A percentile compares a stretch with the other conserved stretches of the same genome.
Conservation (phyloP, 2,113 vertebrate genomes). For the Alaudala cheleensis region DNA sequence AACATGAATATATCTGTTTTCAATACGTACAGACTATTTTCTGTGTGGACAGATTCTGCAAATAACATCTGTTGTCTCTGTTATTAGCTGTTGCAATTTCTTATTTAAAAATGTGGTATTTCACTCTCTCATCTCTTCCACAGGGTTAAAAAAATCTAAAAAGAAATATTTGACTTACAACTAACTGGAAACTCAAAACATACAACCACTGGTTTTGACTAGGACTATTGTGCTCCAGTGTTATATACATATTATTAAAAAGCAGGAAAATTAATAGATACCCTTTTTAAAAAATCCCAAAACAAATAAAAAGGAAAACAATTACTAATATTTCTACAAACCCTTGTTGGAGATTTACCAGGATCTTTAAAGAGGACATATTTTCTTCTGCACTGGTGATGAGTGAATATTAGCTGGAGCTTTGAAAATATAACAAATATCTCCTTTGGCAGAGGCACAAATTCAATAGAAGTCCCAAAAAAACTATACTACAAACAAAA, state of each 20-base stretch:
- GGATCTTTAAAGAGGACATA: background rate
- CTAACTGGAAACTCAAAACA: background rate
- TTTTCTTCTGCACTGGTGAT: background rate
- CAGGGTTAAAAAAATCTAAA: background rate
- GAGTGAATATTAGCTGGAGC: background rate
- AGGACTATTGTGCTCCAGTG: background rate
- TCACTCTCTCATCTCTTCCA: background rate
- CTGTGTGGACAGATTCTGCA: background rate
- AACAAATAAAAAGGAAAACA: background rate
- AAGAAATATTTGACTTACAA: background rate
- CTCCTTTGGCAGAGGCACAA: background rate
- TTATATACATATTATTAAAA: background rate
- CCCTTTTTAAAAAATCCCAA: background rate
- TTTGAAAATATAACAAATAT: background rate
- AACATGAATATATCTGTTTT: background rate
- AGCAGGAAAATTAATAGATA: background rate
- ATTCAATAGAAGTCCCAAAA: background rate
- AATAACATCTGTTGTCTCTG: fast-evolving
- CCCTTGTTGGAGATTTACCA: background rate
- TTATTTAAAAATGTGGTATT: background rate
- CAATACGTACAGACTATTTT: background rate
- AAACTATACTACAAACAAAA: background rate
- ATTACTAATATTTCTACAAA: background rate
- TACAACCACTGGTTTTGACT: background rate
- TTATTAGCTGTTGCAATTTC: background rate